A percentile compares a stretch with the other conserved stretches of the same genome.
Evolutionary conservation across 1,140 invertebrate genomes (phyloP).

Genomic region (Bursaphelenchus mucronatus): DNA sequence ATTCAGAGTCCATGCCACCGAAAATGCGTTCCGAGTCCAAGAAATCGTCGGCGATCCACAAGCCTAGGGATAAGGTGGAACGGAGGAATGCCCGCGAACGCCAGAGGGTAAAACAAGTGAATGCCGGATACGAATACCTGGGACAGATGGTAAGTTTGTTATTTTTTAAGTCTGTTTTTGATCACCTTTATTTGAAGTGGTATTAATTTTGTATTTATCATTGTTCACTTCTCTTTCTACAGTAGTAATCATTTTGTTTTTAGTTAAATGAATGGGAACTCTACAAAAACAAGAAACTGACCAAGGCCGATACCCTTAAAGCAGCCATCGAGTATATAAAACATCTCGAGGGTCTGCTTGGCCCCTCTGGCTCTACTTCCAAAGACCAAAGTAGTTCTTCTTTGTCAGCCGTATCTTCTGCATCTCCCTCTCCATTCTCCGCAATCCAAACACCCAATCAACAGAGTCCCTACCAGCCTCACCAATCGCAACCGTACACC

Average conservation of each 20-base stretch:
- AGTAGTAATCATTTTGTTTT: constrained; percentile 12
- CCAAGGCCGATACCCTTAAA: constrained; percentile 46
- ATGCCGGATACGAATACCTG: constrained; percentile 38
- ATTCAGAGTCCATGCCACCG: no score
- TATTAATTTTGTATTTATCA: constrained; percentile 17
- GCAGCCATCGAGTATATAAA: constrained; percentile 46
- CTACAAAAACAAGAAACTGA: constrained; percentile 43
- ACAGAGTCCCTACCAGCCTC: no score
- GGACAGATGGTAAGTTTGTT: constrained; percentile 9
- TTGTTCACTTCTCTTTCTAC: not conserved
- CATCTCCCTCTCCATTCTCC: no score
- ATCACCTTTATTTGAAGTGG: constrained; percentile 11
- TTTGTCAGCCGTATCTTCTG: no score
- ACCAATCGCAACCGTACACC: no score
- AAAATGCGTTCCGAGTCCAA: no score
- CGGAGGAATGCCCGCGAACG: constrained; percentile 43
- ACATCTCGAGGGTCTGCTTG: constrained; percentile 18
- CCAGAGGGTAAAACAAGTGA: constrained; percentile 36
- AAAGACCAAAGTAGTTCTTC: no score
- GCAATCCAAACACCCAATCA: no score
- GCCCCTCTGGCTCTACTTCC: no score
- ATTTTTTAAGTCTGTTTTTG: not conserved
- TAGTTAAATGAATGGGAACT: constrained; percentile 34
- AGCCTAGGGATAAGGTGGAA: constrained; percentile 44
- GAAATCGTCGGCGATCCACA: constrained; percentile 25